A percentile compares a stretch with the other conserved stretches of the same genome.
Evolutionary conservation across 92 coral and sea anemone genomes (phyloP).

Genomic region (Pocillopora meandrina): DNA sequence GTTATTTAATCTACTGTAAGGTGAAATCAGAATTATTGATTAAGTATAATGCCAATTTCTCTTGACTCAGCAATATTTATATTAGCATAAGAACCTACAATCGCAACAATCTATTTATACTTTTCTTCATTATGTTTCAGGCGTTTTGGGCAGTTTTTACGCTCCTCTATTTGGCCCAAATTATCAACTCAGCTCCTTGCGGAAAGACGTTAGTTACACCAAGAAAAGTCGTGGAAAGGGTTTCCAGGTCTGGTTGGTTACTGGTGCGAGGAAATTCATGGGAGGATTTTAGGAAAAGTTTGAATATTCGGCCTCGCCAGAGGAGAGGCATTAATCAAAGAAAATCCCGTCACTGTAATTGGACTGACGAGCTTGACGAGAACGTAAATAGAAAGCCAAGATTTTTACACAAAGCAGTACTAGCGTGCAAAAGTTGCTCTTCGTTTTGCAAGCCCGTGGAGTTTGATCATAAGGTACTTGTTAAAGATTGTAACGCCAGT

Average conservation of each 20-base stretch:
- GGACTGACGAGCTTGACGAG: slow-evolving; percentile 29
- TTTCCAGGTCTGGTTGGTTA: slow-evolving; percentile 17
- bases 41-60: background rate
- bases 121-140: background rate
- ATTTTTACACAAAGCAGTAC: slow-evolving; percentile 38
- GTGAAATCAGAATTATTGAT: too few species aligned
- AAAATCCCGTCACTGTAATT: slow-evolving; percentile 17
- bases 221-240: slow-evolving; percentile 12
- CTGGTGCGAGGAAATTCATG: background rate
- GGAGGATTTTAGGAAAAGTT: background rate
- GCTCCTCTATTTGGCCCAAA: background rate
- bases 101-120: background rate
- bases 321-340: background rate
- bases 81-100: background rate
- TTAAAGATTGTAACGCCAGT: slow-evolving; percentile 44
- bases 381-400: slow-evolving; percentile 45
- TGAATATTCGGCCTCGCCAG: slow-evolving; percentile 9
- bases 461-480: slow-evolving; percentile 56
- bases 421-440: slow-evolving; percentile 20
- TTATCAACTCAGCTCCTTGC: slow-evolving; percentile 33
- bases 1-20: too few species aligned
- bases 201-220: slow-evolving; percentile 2
- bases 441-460: slow-evolving; percentile 50
- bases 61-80: slow-evolving; percentile 30
- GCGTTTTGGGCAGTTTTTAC: background rate